Conservation (phyloP, 2,888 invertebrate genomes). For the Drosophila pseudotalamancana region DNA sequence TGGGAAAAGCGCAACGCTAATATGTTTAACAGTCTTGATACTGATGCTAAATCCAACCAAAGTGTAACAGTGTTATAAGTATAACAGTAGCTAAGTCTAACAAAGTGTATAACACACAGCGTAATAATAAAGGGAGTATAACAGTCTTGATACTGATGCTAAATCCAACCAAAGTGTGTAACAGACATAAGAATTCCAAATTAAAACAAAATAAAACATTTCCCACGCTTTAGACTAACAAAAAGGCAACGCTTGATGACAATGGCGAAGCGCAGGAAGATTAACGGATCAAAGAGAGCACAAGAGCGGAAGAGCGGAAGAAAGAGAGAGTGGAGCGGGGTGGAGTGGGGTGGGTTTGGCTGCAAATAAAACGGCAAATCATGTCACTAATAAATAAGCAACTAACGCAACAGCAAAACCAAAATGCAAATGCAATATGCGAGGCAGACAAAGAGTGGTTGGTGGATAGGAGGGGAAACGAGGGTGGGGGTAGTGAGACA, state of each 20-base stretch:
- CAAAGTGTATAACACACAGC: no score
- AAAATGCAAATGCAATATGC: conserved; percentile 44
- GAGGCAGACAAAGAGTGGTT: neutral
- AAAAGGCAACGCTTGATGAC: conserved; percentile 37
- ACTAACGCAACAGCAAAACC: conserved; percentile 45
- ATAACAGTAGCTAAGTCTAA: no score
- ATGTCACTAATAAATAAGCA: conserved; percentile 47
- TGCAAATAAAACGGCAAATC: conserved; percentile 36
- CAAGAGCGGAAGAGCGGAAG: neutral
- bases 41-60: conserved; percentile 41
- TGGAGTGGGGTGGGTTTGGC: conserved; percentile 1
- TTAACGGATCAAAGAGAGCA: conserved; percentile 13
- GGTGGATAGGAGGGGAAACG: neutral
- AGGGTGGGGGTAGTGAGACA: neutral
- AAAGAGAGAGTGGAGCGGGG: neutral
- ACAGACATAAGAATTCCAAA: conserved; percentile 8
- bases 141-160: conserved; percentile 7
- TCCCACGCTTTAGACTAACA: conserved; percentile 63
- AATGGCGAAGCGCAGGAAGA: conserved; percentile 31
- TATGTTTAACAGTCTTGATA: conserved; percentile 13
- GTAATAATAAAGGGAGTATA: no score
- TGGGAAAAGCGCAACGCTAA: conserved; percentile 17
- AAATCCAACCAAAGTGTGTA: conserved; percentile 49
- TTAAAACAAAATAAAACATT: conserved; percentile 13
- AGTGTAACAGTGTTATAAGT: conserved; percentile 27